A percentile compares a stretch with the other conserved stretches of the same genome.
phyloP scores from a whole-genome alignment of 2,113 vertebrate genomes.

The Brienomyrus longianalis region DNA sequence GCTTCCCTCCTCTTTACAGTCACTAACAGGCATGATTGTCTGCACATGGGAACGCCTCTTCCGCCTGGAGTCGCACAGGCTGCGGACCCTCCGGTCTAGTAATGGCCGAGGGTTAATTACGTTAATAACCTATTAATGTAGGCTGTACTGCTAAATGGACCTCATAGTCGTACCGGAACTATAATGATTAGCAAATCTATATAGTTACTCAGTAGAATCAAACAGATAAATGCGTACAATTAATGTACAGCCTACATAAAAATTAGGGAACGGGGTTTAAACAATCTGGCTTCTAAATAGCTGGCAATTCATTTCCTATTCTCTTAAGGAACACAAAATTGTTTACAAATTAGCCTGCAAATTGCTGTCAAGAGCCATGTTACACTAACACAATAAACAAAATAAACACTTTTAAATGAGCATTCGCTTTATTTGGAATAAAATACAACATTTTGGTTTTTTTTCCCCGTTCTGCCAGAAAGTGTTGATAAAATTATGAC shows the following conservation, averaged over 20 bases:
- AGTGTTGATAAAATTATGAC: background rate
- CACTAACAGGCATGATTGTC: background rate
- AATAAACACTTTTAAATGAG: background rate
- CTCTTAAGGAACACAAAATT: background rate
- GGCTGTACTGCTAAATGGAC: background rate
- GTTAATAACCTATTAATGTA: background rate
- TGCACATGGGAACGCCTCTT: background rate
- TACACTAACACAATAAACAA: slow-evolving; percentile 9
- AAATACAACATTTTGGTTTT: background rate
- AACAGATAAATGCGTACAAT: background rate
- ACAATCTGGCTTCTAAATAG: background rate
- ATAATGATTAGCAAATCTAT: background rate
- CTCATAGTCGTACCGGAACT: background rate
- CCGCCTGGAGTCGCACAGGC: background rate
- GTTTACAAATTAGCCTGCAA: background rate
- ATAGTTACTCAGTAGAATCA: background rate
- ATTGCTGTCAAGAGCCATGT: background rate
- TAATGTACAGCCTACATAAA: background rate
- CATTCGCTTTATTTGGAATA: background rate
- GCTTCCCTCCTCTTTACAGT: background rate
- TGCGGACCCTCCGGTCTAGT: background rate
- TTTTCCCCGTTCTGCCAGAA: background rate
- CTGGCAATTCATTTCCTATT: background rate
- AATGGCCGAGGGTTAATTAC: background rate
- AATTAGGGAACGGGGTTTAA: background rate